Percentiles rank a stretch among this genome's conserved stretches.
Evolutionary conservation across 2,797 vertebrate species (phyloP).

Genomic region (Holocentrus rufus): DNA sequence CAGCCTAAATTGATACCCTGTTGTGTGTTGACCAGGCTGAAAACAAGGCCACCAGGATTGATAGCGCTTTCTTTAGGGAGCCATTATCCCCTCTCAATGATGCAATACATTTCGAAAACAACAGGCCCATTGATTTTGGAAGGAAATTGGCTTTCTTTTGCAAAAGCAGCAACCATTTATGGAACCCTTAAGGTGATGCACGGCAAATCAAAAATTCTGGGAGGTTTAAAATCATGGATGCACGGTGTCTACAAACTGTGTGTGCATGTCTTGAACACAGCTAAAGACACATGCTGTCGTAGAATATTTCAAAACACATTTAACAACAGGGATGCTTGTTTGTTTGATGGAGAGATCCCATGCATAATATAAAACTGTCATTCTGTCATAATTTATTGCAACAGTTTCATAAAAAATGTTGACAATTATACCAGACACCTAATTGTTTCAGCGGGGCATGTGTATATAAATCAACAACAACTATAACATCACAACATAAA

Average conservation of each 20-base stretch:
- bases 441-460: too few species aligned
- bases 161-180: conserved; percentile 24
- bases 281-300: too few species aligned
- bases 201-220: conserved; percentile 1
- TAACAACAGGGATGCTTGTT: too few species aligned
- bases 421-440: too few species aligned
- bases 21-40: conserved; percentile 66
- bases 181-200: conserved; percentile 3
- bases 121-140: conserved; percentile 34
- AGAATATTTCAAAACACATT: too few species aligned
- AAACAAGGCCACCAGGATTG: conserved; percentile 54
- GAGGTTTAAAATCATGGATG: conserved; percentile 12
- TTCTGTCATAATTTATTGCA: too few species aligned
- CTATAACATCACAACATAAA: too few species aligned
- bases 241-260: neutral
- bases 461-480: too few species aligned
- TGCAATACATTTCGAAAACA: conserved; percentile 61
- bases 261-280: neutral
- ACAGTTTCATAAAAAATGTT: too few species aligned
- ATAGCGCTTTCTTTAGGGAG: conserved; percentile 58
- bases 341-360: too few species aligned
- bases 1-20: conserved; percentile 54
- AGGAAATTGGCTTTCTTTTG: conserved; percentile 52
- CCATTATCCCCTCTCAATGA: conserved; percentile 66
- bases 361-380: too few species aligned